Conservation (phyloP, 1,140 invertebrate genomes). For the Drosophila pseudoobscura region DNA sequence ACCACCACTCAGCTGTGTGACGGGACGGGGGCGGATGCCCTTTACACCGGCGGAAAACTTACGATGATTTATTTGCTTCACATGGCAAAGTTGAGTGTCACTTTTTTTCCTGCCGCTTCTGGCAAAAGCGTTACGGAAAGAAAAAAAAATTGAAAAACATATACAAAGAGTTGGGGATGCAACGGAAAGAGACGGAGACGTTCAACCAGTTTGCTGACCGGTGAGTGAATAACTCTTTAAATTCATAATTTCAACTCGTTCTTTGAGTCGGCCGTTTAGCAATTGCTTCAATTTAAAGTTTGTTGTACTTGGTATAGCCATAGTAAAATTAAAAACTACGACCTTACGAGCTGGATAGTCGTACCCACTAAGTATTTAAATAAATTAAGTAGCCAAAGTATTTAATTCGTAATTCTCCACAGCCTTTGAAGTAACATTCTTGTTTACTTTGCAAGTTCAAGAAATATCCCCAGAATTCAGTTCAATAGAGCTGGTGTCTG, state of each 20-base stretch:
- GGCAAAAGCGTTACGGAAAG: background rate
- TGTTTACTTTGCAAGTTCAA: no score
- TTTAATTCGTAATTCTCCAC: no score
- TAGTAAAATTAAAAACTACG: no score
- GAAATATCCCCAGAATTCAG: no score
- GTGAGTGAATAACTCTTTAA: constrained; percentile 5
- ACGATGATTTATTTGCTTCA: constrained; percentile 80
- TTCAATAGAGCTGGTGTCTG: no score
- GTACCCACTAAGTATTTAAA: no score
- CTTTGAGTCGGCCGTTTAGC: no score
- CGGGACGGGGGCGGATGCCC: constrained; percentile 23
- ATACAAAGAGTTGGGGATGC: constrained; percentile 6
- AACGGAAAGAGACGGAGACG: background rate
- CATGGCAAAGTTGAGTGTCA: constrained; percentile 77
- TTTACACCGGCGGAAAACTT: constrained; percentile 76
- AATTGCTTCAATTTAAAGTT: background rate
- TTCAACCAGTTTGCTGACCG: background rate
- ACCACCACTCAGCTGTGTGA: background rate
- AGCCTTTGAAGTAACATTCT: no score
- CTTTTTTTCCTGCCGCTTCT: constrained; percentile 35
- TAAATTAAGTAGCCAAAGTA: no score
- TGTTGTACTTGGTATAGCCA: no score
- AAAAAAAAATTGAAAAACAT: background rate
- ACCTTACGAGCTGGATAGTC: no score
- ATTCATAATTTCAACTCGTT: no score